Percentiles rank a stretch among this genome's conserved stretches.
These are phyloP conservation scores for Pogonocherus hispidulus DNA, from an alignment of 2,888 invertebrate genomes.

Conservation along the genomic window DNA sequence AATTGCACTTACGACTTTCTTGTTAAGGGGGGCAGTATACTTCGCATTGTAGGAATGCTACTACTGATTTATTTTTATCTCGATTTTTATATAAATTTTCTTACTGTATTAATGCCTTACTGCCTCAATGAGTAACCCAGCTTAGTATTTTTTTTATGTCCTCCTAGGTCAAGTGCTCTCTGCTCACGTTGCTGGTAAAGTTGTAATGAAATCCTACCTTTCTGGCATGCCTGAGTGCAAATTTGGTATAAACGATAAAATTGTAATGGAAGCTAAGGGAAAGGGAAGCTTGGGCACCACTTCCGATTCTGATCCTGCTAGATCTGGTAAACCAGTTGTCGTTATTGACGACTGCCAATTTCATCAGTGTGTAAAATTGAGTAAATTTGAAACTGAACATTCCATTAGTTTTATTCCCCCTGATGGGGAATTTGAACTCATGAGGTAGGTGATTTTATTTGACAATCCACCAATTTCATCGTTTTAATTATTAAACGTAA, in stretches of 20 bases:
- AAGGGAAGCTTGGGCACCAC: slow-evolving; percentile 80
- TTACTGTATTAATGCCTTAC: too few species aligned
- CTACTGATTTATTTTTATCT: too few species aligned
- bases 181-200: slow-evolving; percentile 99
- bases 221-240: slow-evolving; percentile 99
- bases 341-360: slow-evolving; percentile 99
- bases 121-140: too few species aligned
- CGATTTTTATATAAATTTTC: too few species aligned
- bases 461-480: too few species aligned
- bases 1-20: too few species aligned
- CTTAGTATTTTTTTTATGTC: too few species aligned
- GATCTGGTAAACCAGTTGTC: slow-evolving; percentile 98
- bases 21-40: too few species aligned
- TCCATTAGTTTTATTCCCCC: slow-evolving; percentile 99
- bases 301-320: slow-evolving; percentile 79
- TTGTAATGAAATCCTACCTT: slow-evolving; percentile 99
- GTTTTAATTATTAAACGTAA: too few species aligned
- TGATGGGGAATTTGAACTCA: slow-evolving; percentile 99
- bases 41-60: too few species aligned
- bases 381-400: slow-evolving; percentile 99
- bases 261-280: slow-evolving; percentile 96
- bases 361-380: slow-evolving; percentile 99
- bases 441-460: slow-evolving; percentile 78
- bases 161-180: slow-evolving; percentile 97
- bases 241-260: slow-evolving; percentile 99